phyloP scores from a whole-genome alignment of 35 echinoderm and acorn worm genomes.

The Chiridota heheva region DNA sequence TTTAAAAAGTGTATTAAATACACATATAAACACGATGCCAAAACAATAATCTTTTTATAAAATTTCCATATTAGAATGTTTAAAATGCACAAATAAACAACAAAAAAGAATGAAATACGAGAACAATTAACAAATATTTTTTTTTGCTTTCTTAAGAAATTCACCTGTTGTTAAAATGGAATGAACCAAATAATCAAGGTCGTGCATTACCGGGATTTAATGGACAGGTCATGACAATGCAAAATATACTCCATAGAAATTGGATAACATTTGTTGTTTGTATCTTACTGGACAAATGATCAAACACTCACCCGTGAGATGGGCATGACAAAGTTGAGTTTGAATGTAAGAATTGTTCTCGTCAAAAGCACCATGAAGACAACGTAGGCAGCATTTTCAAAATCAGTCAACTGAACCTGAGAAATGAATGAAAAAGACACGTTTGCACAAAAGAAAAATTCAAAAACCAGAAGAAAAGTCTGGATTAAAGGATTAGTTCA shows the following conservation, averaged over 20 bases:
- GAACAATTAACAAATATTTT: no score
- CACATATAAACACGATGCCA: no score
- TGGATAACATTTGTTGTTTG: background rate
- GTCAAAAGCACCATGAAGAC: slow-evolving; percentile 89
- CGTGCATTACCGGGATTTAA: no score
- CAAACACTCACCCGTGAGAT: slow-evolving; percentile 77
- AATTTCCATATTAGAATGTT: no score
- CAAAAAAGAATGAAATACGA: no score
- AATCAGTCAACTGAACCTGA: slow-evolving; percentile 91
- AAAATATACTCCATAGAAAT: background rate
- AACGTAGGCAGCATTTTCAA: slow-evolving; percentile 95
- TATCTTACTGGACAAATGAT: background rate
- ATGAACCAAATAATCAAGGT: no score
- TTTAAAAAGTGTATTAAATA: no score
- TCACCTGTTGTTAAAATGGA: no score
- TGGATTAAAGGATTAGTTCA: background rate
- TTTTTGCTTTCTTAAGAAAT: no score
- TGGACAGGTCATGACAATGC: background rate
- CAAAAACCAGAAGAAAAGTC: background rate
- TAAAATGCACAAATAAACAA: no score
- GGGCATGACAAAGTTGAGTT: slow-evolving; percentile 83
- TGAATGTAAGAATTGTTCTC: slow-evolving; percentile 73
- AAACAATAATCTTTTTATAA: no score
- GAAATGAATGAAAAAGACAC: background rate
- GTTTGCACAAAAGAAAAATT: background rate